phyloP scores from a whole-genome alignment of 1,140 invertebrate genomes.

The Nasonia vitripennis region DNA sequence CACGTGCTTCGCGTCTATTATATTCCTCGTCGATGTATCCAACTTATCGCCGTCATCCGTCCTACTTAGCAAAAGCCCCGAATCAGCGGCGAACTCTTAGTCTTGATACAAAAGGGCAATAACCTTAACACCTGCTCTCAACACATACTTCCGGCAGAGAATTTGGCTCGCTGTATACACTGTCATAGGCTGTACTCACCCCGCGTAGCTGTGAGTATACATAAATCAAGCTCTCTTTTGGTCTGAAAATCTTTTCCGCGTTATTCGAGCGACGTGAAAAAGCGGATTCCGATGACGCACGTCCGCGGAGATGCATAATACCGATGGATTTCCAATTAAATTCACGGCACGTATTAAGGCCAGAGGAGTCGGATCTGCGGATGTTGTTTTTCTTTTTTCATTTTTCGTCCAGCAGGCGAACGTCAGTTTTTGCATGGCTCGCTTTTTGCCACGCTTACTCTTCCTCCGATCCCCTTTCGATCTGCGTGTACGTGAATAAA shows the following conservation, averaged over 20 bases:
- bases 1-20: neutral
- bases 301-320: conserved; percentile 2
- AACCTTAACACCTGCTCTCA: neutral
- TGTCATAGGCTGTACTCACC: no score
- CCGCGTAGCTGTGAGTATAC: neutral
- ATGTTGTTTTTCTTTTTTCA: neutral
- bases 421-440: neutral
- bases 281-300: neutral
- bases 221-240: neutral
- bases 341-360: conserved; percentile 19
- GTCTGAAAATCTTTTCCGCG: conserved; percentile 14
- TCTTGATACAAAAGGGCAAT: neutral
- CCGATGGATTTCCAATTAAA: conserved; percentile 39
- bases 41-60: neutral
- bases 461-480: conserved; percentile 4
- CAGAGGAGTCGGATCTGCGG: neutral
- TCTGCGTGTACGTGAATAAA: conserved; percentile 3
- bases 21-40: neutral
- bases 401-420: neutral
- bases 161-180: neutral
- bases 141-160: neutral
- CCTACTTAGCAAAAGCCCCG: neutral
- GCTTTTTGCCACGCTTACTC: neutral
- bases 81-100: neutral
- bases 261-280: neutral